Evolutionary conservation across 2,113 vertebrate species (phyloP).

Genomic region (Catagonus wagneri): DNA sequence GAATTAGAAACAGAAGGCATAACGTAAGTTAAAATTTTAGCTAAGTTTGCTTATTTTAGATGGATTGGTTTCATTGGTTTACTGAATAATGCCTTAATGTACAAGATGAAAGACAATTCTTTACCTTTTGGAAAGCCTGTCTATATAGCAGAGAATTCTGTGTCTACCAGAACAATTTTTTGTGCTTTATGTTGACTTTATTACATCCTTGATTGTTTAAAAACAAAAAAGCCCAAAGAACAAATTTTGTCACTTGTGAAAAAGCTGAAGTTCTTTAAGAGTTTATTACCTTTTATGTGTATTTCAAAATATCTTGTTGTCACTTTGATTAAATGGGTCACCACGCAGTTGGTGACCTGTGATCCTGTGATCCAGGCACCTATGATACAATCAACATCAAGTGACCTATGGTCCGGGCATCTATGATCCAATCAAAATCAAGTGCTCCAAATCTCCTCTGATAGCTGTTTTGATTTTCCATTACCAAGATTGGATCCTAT

Average conservation of each 20-base stretch:
- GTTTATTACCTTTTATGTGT: background rate
- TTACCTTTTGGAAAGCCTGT: background rate
- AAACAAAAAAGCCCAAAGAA: background rate
- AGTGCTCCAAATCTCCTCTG: background rate
- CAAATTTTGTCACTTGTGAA: conserved; percentile 10
- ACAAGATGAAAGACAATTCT: background rate
- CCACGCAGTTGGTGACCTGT: background rate
- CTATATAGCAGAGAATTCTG: background rate
- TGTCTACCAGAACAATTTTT: background rate
- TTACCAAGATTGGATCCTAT: background rate
- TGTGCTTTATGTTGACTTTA: conserved; percentile 11
- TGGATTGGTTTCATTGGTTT: background rate
- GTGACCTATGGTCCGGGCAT: too few species aligned
- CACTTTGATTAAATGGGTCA: background rate
- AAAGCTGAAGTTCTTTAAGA: background rate
- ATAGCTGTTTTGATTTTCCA: conserved; percentile 2
- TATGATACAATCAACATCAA: background rate
- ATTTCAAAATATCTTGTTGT: conserved; percentile 50
- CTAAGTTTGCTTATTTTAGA: background rate
- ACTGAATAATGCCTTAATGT: background rate
- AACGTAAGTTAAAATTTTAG: background rate
- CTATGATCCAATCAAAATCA: background rate
- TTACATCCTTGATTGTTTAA: conserved; percentile 49
- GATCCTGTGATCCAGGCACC: background rate
- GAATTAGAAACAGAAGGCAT: background rate